Evolutionary conservation across 2,113 vertebrate species (phyloP), one percentile per base, ranked within the genome.

Genomic region (Podilymbus podiceps): DNA sequence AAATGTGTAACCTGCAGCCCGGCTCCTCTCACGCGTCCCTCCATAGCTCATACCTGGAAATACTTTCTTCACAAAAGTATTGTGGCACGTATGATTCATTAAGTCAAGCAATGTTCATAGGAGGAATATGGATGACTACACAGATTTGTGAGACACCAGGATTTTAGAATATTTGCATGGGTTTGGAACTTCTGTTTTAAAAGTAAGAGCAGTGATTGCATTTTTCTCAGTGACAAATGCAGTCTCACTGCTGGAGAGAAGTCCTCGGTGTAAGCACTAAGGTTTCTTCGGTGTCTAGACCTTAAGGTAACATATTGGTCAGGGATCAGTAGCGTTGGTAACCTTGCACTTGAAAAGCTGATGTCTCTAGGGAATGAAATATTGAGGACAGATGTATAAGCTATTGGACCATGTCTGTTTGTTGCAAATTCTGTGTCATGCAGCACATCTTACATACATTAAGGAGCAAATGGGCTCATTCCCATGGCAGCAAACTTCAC

Each of bases 381-480:
- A 95, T 94, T 96, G 92, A 97, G 73, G 74, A 85, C 97, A 97
- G 95, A 95, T 96, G 94, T 91, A 66, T 66, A 8, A 89, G 71
- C 74, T 89, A 44, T 75, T 0, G 0, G 58, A 7, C 25, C 4
- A 0, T 23, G 83, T 25, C 85, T 40, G 28, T 63, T 49, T 80
- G 84, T 33, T 95, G 77, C 89, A 76, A 62, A 11, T 82, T 76
- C 77, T 8, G 74, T 59, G 69, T 82, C 50, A 3, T 11, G 78
- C 87, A 59, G 91, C 89, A 96, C 94, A 97, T 95, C 95, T 97
- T 95, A 93, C 74, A 87, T 6, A 79, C 66, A 89, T 96, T 95
- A 95, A 50, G 89, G 74, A 95, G 77, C 77, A 95, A 97, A 95
- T 92, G 74, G 92, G 74, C 92, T 95, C 91, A 49, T 95, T 97